Conservation (phyloP, 2,888 invertebrate species). For the Nomada ruficornis region DNA sequence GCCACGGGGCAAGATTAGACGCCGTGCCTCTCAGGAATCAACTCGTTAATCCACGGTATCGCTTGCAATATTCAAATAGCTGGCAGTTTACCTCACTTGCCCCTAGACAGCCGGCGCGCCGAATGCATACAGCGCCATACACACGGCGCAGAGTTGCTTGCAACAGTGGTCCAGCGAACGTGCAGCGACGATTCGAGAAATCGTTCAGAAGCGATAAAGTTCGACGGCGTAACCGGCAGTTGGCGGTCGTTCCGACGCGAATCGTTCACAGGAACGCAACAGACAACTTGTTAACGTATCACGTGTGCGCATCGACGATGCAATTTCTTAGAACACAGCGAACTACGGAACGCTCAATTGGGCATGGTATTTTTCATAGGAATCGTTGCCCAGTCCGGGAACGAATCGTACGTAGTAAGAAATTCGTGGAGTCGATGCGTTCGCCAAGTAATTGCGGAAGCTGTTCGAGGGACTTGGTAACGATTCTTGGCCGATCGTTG, state of each 20-base stretch:
- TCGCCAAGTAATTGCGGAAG: neutral
- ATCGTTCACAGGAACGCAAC: neutral
- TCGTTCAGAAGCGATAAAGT: neutral
- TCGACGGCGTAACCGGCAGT: neutral
- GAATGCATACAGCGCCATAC: too few species aligned
- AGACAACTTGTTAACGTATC: too few species aligned
- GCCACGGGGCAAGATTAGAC: constrained; percentile 26
- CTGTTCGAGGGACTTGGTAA: neutral
- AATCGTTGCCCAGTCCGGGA: too few species aligned
- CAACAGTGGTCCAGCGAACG: neutral
- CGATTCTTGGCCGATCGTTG: too few species aligned
- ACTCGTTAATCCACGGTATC: constrained; percentile 14
- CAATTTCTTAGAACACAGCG: too few species aligned
- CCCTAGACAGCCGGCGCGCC: neutral
- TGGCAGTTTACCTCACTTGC: too few species aligned
- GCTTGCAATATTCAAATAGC: neutral
- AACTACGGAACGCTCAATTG: too few species aligned
- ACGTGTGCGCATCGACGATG: too few species aligned
- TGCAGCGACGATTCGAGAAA: neutral
- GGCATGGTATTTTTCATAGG: too few species aligned
- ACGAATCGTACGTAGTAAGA: too few species aligned
- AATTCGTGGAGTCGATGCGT: neutral
- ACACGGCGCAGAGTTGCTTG: too few species aligned
- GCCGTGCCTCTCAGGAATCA: constrained; percentile 7
- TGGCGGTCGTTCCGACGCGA: neutral